Percentiles rank a stretch among this genome's conserved stretches.
Evolutionary conservation across 2,888 invertebrate species (phyloP).

Genomic region (Plusia festucae): DNA sequence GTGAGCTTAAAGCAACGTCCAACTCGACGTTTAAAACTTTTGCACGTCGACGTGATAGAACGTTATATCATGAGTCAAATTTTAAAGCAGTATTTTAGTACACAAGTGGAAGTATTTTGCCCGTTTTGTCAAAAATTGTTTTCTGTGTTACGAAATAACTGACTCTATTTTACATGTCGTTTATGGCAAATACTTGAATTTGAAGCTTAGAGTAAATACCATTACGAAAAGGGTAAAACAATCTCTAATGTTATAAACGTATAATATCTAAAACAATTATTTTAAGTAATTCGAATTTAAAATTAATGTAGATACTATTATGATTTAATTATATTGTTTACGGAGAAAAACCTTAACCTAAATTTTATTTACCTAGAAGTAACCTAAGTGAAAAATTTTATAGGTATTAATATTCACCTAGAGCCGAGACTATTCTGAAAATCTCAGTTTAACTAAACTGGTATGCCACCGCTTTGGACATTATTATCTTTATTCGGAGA

Average conservation of each 20-base stretch:
- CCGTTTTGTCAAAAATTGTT: constrained; percentile 10
- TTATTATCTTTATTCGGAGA: constrained; percentile 14
- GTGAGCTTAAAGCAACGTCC: constrained; percentile 17
- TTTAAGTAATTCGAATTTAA: no score
- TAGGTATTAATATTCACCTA: no score
- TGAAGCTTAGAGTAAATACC: no score
- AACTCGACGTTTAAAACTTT: constrained; percentile 34
- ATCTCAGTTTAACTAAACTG: constrained; percentile 5
- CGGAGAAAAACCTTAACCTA: no score
- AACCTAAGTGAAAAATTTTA: no score
- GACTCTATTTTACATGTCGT: not conserved
- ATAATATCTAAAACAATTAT: no score
- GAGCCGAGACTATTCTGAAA: constrained; percentile 11
- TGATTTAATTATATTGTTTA: no score
- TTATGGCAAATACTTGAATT: no score
- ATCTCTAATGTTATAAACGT: no score
- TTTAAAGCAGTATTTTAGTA: constrained; percentile 25
- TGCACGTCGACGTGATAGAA: constrained; percentile 14
- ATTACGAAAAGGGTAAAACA: no score
- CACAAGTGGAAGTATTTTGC: constrained; percentile 1
- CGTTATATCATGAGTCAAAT: constrained; percentile 19
- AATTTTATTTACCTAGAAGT: no score
- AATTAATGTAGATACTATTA: no score
- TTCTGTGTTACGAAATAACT: not conserved
- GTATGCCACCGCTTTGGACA: constrained; percentile 13